These are phyloP conservation scores for Leucophenga varia DNA, from an alignment of 1,140 invertebrate species.

Conservation along the genomic window DNA sequence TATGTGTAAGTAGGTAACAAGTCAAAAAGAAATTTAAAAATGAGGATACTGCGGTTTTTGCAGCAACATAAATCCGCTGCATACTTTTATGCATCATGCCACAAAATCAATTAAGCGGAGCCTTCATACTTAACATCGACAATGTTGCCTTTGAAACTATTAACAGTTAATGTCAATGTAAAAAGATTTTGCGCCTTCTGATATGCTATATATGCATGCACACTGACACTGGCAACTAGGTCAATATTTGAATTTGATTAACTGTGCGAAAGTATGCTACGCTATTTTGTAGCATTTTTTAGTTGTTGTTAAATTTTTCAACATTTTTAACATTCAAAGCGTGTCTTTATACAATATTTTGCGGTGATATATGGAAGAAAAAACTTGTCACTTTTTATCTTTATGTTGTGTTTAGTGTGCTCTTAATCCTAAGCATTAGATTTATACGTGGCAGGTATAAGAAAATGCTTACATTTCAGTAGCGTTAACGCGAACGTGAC, in stretches of 20 bases:
- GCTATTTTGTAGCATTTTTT: background rate
- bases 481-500: constrained; percentile 44
- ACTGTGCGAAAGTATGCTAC: constrained; percentile 14
- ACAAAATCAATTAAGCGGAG: constrained; percentile 46
- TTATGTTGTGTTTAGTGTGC: constrained; percentile 52
- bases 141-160: too few relatives aligned
- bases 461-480: constrained; percentile 10
- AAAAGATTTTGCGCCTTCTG: too few relatives aligned
- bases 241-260: constrained; percentile 37
- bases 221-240: too few relatives aligned
- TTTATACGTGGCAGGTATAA: too few relatives aligned
- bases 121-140: too few relatives aligned
- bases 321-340: background rate
- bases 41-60: constrained; percentile 32
- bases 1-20: constrained; percentile 1
- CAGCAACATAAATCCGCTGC: constrained; percentile 22
- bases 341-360: too few relatives aligned
- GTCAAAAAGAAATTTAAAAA: constrained; percentile 5
- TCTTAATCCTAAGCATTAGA: too few relatives aligned
- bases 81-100: constrained; percentile 16
- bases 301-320: constrained; percentile 6
- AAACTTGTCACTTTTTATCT: constrained; percentile 53
- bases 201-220: too few relatives aligned
- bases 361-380: too few relatives aligned
- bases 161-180: too few relatives aligned